Base-by-base conservation (phyloP, 2,888 invertebrate genomes). In the Mantis religiosa region DNA sequence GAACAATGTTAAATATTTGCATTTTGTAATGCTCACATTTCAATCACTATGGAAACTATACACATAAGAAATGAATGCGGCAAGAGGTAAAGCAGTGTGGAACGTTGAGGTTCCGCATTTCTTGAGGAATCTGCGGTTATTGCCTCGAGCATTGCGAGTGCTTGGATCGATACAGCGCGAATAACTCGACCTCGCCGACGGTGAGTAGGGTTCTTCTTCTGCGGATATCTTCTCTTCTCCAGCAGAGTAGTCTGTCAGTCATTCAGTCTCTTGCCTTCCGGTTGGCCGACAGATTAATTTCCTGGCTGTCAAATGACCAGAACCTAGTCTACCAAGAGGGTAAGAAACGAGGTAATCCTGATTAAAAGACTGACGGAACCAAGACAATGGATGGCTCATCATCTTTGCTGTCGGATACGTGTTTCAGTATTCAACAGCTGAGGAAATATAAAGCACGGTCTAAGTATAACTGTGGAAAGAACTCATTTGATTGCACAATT, bases 201-300 rank as follows among this genome's bases (percentile, higher is more conserved):
- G 54, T 20, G 54, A 71, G 54, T 15, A 71, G 54, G 54, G 54
- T 71, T 71, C 54, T 71, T 71, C 54, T 71, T 71, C 54, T 71
- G 54, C 54, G 54, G 54, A 71, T 71, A 71, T 71, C 54, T 71
- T 71, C 54, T 71, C 54, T 71, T 71, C 54, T 71, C 54, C 25
- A 71, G 20, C 54, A 71, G 54, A 20, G 54, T 71, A 71, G 54
- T 71, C 54, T 71, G 54, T 71, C 54, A 71, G 54, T 71, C 54
- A 71, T 20, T 71, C 54, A 71, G 28, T 28, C 81, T 84, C 15
- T 84, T 54, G 71, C 30, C 54, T 83, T 88, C 86, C 89, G 86
- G 83, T 20, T 83, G 25, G 28, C 83, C 87, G 89, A 87, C 89
- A 89, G 83, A 84, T 87, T 89, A 89, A 89, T 89, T 89, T 89